Base-by-base conservation (phyloP, 2,113 vertebrate genomes). In the Rhipidura dahli region DNA sequence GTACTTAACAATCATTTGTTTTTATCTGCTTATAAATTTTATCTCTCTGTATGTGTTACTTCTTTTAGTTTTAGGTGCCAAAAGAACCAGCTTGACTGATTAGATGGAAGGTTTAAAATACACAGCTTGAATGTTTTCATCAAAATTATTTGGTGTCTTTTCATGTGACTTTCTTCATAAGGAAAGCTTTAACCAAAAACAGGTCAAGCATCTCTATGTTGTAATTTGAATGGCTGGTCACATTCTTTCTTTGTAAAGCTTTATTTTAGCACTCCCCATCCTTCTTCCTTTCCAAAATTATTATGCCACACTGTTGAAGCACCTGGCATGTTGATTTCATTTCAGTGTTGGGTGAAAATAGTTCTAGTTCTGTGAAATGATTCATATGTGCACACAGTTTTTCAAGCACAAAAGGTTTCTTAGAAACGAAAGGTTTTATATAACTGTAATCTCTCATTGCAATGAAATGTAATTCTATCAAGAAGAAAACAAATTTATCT, bases 311-410 rank as follows among this genome's bases (percentile, higher is more conserved):
- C 60, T 95, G 79, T 63, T 83, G 63, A 92, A 92, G 79, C 54
- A 96, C 92, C 90, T 95, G 83, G 81, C 71, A 86, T 90, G 56
- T 83, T 95, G 78, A 90, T 87, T 95, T 87, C 63, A 59, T 79
- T 87, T 95, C 59, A 54, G 39, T 73, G 30, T 45, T 85, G 66
- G 30, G 73, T 82, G 84, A 87, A 97, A 95, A 91, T 65, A 94
- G 35, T 90, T 89, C 75, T 72, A 51, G 40, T 56, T 71, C 70
- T 88, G 73, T 85, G 64, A 90, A 94, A 83, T 93, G 61, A 95
- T 93, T 95, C 78, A 83, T 91, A 76, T 2, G 0, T 76, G 11
- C 18, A 65, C 47, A 40, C 18, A 54, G 23, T 77, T 91, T 93
- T 70, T 82, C 69, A 95, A 90, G 24, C 63, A 91, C 37, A 79